These are phyloP conservation scores for Zaprionus lineosus DNA, from an alignment of 2,888 invertebrate genomes.

Conservation along the genomic window DNA sequence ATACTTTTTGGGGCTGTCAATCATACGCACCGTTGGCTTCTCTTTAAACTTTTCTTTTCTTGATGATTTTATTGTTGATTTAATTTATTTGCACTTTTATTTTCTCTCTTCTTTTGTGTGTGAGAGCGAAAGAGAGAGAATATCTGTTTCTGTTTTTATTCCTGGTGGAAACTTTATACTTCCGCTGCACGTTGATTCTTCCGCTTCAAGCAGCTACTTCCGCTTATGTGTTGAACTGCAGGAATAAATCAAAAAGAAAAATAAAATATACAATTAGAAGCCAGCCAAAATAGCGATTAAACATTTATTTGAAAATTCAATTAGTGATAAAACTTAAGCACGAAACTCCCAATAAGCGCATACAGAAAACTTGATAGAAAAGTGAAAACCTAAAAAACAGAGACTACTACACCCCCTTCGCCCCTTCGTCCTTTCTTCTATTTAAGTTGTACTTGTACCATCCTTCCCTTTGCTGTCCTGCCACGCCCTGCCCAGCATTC, in stretches of 20 bases:
- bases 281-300: conserved; percentile 13
- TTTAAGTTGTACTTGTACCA: no score
- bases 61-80: not conserved
- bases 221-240: conserved; percentile 39
- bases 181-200: conserved; percentile 37
- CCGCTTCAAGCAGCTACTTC: conserved; percentile 31
- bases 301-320: conserved; percentile 55
- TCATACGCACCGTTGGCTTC: conserved; percentile 21
- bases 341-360: conserved; percentile 27
- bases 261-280: not conserved
- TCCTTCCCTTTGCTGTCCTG: no score
- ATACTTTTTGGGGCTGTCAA: conserved; percentile 21
- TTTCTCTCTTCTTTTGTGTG: not conserved
- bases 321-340: conserved; percentile 46
- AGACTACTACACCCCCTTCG: conserved; percentile 9
- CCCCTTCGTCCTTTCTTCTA: not conserved
- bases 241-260: no score
- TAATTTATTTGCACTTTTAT: not conserved
- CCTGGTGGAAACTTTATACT: conserved; percentile 28
- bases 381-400: conserved; percentile 38
- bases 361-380: conserved; percentile 29
- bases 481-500: not conserved
- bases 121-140: no score
- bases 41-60: conserved; percentile 6
- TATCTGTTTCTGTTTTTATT: conserved; percentile 10